Percentiles rank a stretch among this genome's conserved stretches.
Conservation (phyloP, 2,888 invertebrate species). For the Noctua janthina region DNA sequence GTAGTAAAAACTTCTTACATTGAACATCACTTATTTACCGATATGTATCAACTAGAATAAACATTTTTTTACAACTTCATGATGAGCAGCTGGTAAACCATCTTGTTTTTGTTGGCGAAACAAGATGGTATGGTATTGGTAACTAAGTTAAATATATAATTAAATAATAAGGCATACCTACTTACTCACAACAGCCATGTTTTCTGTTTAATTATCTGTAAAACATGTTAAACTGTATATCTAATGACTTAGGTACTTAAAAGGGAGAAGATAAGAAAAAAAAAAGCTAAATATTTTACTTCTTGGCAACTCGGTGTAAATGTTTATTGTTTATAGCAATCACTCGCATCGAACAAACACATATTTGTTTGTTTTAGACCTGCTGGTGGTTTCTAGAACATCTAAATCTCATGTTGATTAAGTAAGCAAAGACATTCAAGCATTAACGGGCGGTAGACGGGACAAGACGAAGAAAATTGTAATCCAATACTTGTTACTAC, state of each 20-base stretch:
- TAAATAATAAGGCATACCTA: slow-evolving; percentile 10
- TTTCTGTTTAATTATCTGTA: slow-evolving; percentile 12
- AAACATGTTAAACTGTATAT: background rate
- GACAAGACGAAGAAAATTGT: too few relatives aligned
- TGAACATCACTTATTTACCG: slow-evolving; percentile 41
- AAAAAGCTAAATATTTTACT: background rate
- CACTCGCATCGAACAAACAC: background rate
- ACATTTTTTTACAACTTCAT: slow-evolving; percentile 42
- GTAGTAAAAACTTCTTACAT: slow-evolving; percentile 40
- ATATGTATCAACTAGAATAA: slow-evolving; percentile 44
- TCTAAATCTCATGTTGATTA: background rate
- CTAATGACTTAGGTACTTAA: background rate
- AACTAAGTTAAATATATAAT: slow-evolving; percentile 39
- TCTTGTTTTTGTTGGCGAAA: slow-evolving; percentile 38
- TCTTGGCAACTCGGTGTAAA: background rate
- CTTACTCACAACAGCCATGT: background rate
- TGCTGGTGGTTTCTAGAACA: background rate
- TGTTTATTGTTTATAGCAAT: background rate
- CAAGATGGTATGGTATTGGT: slow-evolving; percentile 27
- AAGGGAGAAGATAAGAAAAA: background rate
- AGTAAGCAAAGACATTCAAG: too few relatives aligned
- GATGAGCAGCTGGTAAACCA: slow-evolving; percentile 49
- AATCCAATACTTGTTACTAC: too few relatives aligned
- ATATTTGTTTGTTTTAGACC: background rate
- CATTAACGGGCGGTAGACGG: too few relatives aligned